A percentile compares a stretch with the other conserved stretches of the same genome.
Conservation (phyloP, 2,113 vertebrate genomes). For the Tragelaphus imberbis region DNA sequence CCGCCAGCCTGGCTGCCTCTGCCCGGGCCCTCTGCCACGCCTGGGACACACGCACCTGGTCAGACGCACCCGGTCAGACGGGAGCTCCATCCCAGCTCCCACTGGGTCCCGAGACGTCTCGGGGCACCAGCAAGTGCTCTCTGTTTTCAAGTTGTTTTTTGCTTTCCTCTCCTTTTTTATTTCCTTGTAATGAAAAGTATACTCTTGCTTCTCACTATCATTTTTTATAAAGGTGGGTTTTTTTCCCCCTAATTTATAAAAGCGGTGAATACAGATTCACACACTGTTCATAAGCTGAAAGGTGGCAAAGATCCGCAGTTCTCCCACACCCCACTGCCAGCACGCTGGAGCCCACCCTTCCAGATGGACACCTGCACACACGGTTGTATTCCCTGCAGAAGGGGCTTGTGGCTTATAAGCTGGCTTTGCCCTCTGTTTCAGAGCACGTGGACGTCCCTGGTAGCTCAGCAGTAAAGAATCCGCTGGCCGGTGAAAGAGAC, state of each 20-base stretch:
- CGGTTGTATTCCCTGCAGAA: accelerated
- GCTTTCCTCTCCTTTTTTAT: background rate
- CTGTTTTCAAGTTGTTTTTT: background rate
- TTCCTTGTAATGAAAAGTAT: background rate
- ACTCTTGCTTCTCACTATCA: background rate
- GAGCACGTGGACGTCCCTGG: accelerated
- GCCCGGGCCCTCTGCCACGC: too few relatives aligned
- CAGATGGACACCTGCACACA: accelerated
- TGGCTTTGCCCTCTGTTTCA: too few relatives aligned
- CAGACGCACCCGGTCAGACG: accelerated
- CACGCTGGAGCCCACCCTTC: background rate
- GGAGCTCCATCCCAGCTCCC: background rate
- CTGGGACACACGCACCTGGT: accelerated
- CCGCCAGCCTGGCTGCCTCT: background rate
- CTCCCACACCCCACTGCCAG: accelerated
- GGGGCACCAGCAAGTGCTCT: accelerated
- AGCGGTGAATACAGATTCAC: background rate
- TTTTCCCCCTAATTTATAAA: background rate
- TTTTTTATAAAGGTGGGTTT: background rate
- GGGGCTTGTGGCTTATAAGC: background rate
- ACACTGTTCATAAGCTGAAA: background rate
- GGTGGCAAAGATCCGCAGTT: accelerated
- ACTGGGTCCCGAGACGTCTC: background rate
- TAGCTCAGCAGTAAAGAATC: background rate
- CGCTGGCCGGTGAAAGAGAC: background rate